phyloP scores from a whole-genome alignment of 2,888 invertebrate genomes.

The Euzetes globulus region DNA sequence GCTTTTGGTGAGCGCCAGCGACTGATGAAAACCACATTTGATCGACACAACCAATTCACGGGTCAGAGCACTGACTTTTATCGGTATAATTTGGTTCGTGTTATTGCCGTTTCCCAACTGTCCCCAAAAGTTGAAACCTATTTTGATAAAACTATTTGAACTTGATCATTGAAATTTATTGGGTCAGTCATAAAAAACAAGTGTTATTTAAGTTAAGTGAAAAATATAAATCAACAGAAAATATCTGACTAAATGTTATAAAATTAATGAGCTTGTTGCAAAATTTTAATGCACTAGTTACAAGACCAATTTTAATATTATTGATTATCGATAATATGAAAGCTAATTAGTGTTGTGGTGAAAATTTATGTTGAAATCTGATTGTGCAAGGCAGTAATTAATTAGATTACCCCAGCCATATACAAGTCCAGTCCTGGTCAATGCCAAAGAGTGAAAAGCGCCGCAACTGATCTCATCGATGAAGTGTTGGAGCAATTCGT shows the following conservation, averaged over 20 bases:
- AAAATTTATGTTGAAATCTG: too few species aligned
- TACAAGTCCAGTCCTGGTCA: slow-evolving; percentile 7
- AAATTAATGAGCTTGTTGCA: too few species aligned
- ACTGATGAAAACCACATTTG: slow-evolving; percentile 33
- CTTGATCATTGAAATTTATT: too few species aligned
- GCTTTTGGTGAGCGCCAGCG: slow-evolving; percentile 22
- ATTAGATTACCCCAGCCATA: slow-evolving; percentile 22
- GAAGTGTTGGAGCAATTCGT: background rate
- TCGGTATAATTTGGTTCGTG: slow-evolving; percentile 8
- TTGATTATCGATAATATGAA: too few species aligned
- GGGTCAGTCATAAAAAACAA: too few species aligned
- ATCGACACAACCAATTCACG: slow-evolving; percentile 4
- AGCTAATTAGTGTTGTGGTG: too few species aligned
- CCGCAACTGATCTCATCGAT: slow-evolving; percentile 3
- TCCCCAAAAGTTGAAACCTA: slow-evolving; percentile 24
- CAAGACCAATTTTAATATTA: too few species aligned
- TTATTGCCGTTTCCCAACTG: slow-evolving; percentile 11
- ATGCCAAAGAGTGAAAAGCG: slow-evolving; percentile 17
- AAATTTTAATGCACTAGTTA: too few species aligned
- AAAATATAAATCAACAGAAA: too few species aligned
- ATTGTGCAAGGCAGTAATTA: too few species aligned
- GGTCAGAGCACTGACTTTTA: background rate
- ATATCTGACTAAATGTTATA: too few species aligned
- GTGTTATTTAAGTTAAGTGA: too few species aligned
- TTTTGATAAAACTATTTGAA: background rate